A percentile compares a stretch with the other conserved stretches of the same genome.
phyloP scores from a whole-genome alignment of 2,888 invertebrate genomes.

The Caenorhabditis sp. region DNA sequence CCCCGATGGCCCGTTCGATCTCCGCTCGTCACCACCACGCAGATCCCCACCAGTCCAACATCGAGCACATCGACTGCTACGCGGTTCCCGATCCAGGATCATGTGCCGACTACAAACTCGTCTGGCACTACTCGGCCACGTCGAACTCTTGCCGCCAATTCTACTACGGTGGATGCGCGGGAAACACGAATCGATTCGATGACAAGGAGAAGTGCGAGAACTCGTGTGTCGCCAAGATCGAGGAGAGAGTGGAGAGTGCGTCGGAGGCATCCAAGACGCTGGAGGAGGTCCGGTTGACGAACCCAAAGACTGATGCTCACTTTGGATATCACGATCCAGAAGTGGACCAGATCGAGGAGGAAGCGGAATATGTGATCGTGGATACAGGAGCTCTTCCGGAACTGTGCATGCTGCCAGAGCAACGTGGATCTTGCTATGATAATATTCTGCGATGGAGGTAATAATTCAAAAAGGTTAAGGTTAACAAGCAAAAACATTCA shows the following conservation, averaged over 20 bases:
- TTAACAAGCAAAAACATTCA: too few species aligned
- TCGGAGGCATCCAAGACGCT: conserved; percentile 41
- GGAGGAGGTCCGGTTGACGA: conserved; percentile 45
- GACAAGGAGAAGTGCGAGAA: conserved; percentile 74
- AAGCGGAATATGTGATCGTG: conserved; percentile 27
- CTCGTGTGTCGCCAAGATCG: conserved; percentile 67
- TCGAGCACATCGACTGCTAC: conserved; percentile 48
- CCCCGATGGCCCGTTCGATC: conserved; percentile 42
- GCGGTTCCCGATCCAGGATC: conserved; percentile 62
- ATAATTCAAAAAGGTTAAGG: neutral
- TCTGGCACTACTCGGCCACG: conserved; percentile 55
- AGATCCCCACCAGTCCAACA: neutral
- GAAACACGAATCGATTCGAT: conserved; percentile 81
- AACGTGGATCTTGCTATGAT: conserved; percentile 80
- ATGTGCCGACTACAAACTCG: conserved; percentile 54
- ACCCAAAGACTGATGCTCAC: conserved; percentile 32
- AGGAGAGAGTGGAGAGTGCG: conserved; percentile 44
- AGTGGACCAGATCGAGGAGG: conserved; percentile 30
- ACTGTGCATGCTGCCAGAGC: conserved; percentile 79
- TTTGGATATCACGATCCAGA: conserved; percentile 49
- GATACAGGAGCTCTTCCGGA: conserved; percentile 72
- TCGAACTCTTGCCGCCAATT: conserved; percentile 72
- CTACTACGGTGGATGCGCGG: conserved; percentile 81
- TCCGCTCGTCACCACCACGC: conserved; percentile 42
- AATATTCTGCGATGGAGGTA: conserved; percentile 74